Evolutionary conservation across 2,888 invertebrate genomes (phyloP), one percentile per base, ranked within the genome.

Genomic region (Aplocera efformata): DNA sequence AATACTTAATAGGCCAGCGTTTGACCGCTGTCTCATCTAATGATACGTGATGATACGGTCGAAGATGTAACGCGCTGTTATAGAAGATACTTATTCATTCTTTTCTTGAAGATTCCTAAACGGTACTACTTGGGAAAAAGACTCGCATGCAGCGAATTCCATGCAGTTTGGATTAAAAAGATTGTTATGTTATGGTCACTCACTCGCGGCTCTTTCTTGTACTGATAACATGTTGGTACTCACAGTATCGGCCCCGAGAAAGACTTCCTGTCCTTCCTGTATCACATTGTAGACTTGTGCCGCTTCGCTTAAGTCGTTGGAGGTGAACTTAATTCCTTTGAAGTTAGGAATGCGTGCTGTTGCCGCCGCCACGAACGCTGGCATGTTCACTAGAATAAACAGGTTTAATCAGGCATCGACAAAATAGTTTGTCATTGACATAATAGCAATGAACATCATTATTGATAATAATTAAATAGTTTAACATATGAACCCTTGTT

Each of bases 321-420:
- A 92, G 0, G 96, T 96, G 67, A 93, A 96, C 72, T 96, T 96
- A n/a, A 96, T 88, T 1, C 96, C 96, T 43, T 90, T 90, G 62
- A 96, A 93, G 35, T 92, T 94, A 0, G 94, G 92, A 30, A 96
- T 91, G 41, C 85, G 70, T 3, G 81, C 79, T 0, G 89, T 89
- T 0, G 93, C 92, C 10, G 90, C 85, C 7, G 85, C 78, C 24
- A 94, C 89, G 58, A 94, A 93, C 13, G 90, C 77, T 26, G 91
- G 92, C 94, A 94, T 94, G 56, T 92, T 89, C 32, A 95, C 94
- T 95, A 66, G 10, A 81, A 81, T 36, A 9, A 13, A 22, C 22
- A 42, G 2, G 17, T 1, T 27, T 7, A 24, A 17, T 17, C 5
- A 17, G 2, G 2, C 2, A 17, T 17, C 2, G 5, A 17, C 2